Base-by-base conservation (phyloP, 2,113 vertebrate species). In the Campylorhamphus procurvoides region DNA sequence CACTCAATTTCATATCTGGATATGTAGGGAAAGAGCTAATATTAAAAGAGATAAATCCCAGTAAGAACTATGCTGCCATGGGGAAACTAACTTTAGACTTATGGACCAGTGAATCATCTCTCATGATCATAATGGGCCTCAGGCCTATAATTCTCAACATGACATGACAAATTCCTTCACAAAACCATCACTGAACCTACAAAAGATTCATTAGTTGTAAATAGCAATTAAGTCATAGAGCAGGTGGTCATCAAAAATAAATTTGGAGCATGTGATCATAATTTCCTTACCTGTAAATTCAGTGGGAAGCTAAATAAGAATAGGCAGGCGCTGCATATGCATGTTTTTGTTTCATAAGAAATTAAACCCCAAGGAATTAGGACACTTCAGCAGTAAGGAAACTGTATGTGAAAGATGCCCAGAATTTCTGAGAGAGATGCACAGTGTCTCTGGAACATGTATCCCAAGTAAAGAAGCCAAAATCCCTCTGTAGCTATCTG, bases 161-260 rank as follows among this genome's bases (percentile, higher is more conserved):
- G 79, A 86, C 75, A 73, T 18, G 35, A 86, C 68, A 90, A 55
- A 95, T 93, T 84, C 90, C 76, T 93, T 62, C 55, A 62, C 33
- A 52, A 93, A 91, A 88, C 82, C 76, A 85, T 93, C 83, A 86
- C 55, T 59, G 83, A 80, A 88, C 72, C 42, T 59, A 92, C 67
- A 86, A 93, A 90, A 94, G 75, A 18, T 73, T 83, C 0, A 1
- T 66, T 88, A 69, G 88, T 67, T 71, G 72, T 80, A 95, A 96
- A 96, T 88, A 96, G 90, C 68, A 77, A 55, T 71, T 77, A 88
- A 95, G 79, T 96, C 92, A 92, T 59, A 59, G 83, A 90, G 86
- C 85, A 95, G 79, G 50, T 88, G 86, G 50, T 47, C 72, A 84
- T 90, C 63, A 77, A 90, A 96, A 90, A 90, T 93, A 94, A 85